phyloP scores from a whole-genome alignment of 2,113 vertebrate genomes.

The Sceloporus undulatus region DNA sequence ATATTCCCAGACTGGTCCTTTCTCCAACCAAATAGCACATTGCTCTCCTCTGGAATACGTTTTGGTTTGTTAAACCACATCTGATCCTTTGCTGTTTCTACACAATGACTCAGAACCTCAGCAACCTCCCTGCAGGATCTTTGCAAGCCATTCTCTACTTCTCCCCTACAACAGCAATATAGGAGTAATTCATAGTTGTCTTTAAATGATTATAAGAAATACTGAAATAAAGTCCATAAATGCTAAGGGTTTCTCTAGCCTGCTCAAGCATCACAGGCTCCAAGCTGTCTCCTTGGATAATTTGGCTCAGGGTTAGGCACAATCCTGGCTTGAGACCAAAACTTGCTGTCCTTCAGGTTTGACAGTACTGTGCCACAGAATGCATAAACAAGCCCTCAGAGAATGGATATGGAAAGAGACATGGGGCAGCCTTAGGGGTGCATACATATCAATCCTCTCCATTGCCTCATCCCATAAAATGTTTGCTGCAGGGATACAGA shows the following conservation, averaged over 20 bases:
- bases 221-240: neutral
- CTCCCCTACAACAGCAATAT: neutral
- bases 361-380: neutral
- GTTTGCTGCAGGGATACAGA: neutral
- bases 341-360: neutral
- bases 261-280: neutral
- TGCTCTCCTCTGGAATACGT: neutral
- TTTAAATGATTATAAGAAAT: neutral
- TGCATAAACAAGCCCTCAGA: conserved; percentile 6
- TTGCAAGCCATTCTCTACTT: neutral
- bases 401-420: neutral
- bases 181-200: neutral
- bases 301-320: neutral
- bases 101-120: neutral
- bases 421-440: neutral
- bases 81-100: neutral
- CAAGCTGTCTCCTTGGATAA: neutral
- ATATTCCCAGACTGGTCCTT: neutral
- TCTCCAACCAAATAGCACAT: neutral
- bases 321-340: neutral
- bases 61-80: neutral
- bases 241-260: neutral
- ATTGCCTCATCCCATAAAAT: neutral
- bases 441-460: neutral
- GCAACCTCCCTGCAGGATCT: too few relatives aligned